phyloP scores from a whole-genome alignment of 2,888 invertebrate species.

The Drosophila longiperda region DNA sequence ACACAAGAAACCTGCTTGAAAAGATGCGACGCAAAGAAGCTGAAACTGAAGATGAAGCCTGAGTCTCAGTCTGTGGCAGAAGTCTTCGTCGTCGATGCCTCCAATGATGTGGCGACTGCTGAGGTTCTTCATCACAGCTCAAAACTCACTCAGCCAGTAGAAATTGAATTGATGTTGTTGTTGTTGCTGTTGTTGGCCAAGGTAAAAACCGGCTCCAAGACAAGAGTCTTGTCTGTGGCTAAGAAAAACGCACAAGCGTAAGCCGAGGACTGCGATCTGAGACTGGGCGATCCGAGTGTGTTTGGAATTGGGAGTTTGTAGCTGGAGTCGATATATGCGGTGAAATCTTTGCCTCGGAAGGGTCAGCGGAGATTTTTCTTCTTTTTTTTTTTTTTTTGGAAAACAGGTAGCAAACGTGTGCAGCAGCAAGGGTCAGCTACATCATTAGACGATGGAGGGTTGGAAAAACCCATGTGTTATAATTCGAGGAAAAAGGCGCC shows the following conservation, averaged over 20 bases:
- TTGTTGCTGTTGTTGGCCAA: constrained; percentile 23
- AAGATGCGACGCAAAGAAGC: constrained; percentile 9
- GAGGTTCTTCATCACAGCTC: constrained; percentile 65
- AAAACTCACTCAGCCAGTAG: constrained; percentile 76
- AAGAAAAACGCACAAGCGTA: constrained; percentile 44
- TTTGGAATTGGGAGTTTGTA: constrained; percentile 19
- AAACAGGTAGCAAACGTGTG: constrained; percentile 60
- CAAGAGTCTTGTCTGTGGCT: constrained; percentile 44
- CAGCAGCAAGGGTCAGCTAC: constrained; percentile 52
- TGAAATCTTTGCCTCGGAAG: constrained; percentile 50
- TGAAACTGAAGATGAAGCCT: background rate
- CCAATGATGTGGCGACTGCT: constrained; percentile 42
- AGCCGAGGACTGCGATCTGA: constrained; percentile 28
- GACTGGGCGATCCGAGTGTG: constrained; percentile 21
- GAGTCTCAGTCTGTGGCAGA: constrained; percentile 17
- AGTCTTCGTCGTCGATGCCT: constrained; percentile 57
- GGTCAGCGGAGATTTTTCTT: constrained; percentile 12
- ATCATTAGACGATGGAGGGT: constrained; percentile 62
- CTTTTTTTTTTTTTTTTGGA: background rate
- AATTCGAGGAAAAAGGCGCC: constrained; percentile 50
- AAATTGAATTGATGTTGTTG: constrained; percentile 75
- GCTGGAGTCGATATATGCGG: constrained; percentile 59
- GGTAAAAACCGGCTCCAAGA: constrained; percentile 51
- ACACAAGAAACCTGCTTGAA: constrained; percentile 61
- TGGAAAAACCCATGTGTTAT: constrained; percentile 46